Percentiles rank a stretch among this genome's conserved stretches.
Conservation (phyloP, 2,113 vertebrate genomes). For the Brachypodius melanocephalos region DNA sequence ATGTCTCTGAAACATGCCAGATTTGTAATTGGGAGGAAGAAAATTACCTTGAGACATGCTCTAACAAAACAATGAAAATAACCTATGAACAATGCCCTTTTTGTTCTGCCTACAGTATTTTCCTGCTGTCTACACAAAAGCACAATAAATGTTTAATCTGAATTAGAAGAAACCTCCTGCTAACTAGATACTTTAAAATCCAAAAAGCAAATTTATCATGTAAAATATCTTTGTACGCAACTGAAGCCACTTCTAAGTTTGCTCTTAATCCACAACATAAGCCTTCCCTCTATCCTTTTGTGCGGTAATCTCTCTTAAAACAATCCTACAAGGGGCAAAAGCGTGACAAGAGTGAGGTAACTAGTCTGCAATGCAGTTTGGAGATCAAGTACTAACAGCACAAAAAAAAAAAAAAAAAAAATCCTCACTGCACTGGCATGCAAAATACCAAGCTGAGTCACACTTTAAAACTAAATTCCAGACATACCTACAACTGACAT, state of each 20-base stretch:
- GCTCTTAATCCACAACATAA: not conserved
- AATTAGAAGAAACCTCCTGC: not conserved
- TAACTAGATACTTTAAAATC: not conserved
- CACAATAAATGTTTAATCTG: not conserved
- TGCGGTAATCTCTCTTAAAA: not conserved
- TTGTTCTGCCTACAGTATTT: not conserved
- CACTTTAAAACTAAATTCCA: conserved; percentile 11
- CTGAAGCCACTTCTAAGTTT: not conserved
- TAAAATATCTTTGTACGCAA: not conserved
- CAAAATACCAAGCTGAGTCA: conserved; percentile 2
- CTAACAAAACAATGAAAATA: conserved; percentile 55
- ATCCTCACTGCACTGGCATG: not conserved
- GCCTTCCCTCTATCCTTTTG: not conserved
- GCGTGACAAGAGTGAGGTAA: not conserved
- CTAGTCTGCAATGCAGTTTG: not conserved
- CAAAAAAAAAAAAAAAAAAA: not conserved
- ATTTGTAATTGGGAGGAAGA: conserved; percentile 52
- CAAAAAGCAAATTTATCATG: not conserved
- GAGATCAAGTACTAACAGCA: not conserved
- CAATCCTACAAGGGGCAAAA: not conserved
- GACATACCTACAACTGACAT: not conserved
- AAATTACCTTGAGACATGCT: conserved; percentile 47
- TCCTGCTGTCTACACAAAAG: not conserved
- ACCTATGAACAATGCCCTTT: conserved; percentile 46
- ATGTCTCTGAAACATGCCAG: conserved; percentile 26